Conservation (phyloP, 2,888 invertebrate genomes). For the Sarcophaga rosellei region DNA sequence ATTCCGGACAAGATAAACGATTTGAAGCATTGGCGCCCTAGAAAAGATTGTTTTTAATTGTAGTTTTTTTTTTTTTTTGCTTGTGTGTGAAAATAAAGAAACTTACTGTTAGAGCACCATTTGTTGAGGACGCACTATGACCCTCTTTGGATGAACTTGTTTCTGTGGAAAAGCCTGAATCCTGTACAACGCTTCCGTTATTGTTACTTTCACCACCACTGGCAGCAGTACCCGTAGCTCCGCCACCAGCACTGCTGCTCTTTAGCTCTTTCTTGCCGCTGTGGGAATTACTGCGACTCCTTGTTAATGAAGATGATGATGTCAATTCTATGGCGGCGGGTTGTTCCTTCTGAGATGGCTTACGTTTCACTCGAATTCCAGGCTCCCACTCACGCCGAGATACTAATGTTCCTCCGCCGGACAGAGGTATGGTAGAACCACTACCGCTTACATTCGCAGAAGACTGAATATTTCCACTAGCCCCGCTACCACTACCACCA, state of each 20-base stretch:
- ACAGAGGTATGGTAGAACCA: conserved; percentile 76
- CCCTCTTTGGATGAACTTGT: conserved; percentile 91
- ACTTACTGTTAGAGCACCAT: conserved; percentile 82
- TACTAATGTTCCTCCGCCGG: conserved; percentile 71
- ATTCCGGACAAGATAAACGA: conserved; percentile 81
- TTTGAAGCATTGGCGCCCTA: conserved; percentile 78
- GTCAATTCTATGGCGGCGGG: conserved; percentile 74
- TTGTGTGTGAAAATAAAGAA: not conserved
- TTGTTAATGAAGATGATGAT: conserved; percentile 81
- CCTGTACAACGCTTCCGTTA: conserved; percentile 86
- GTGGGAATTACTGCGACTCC: conserved; percentile 86
- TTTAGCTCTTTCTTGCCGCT: conserved; percentile 85
- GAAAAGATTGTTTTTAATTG: not conserved
- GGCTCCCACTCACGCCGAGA: conserved; percentile 89
- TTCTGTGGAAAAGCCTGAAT: conserved; percentile 95
- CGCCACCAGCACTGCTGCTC: conserved; percentile 76
- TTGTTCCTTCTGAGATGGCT: conserved; percentile 81
- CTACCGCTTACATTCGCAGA: conserved; percentile 60
- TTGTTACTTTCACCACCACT: conserved; percentile 81
- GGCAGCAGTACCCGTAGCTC: conserved; percentile 21
- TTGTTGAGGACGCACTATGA: conserved; percentile 87
- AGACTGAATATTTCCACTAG: conserved; percentile 49
- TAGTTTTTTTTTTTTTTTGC: not conserved
- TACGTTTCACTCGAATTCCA: conserved; percentile 88
- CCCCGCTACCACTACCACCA: conserved; percentile 55